Base-by-base conservation (phyloP, 23 tunicate species). In the Halocynthia roretzi region DNA sequence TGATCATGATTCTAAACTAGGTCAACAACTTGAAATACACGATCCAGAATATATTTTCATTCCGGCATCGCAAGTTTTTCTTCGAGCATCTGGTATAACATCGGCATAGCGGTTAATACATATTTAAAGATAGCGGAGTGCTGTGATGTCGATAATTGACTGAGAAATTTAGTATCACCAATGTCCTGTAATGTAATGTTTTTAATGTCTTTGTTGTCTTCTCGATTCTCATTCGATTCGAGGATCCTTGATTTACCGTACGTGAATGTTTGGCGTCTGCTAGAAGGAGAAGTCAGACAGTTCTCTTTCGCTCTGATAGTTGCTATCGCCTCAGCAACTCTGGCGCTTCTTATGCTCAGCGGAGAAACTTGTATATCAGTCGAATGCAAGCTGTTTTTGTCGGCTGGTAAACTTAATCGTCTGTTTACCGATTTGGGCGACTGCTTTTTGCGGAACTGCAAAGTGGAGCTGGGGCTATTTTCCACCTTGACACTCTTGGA, bases 281-380 rank as follows among this genome's bases (percentile, higher is more conserved):
- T 48, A 10, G 19, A 65, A 65, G 48, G 70, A 11, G 70, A 65
- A 65, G 70, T 40, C 1, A 62, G 56, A 14, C 20, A 20, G 7
- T 44, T 48, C 11, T 68, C 65, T 53, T 5, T 68, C 20, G 86
- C 95, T 72, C 81, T 83, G 6, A 88, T 88, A 19, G 74, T 86
- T 44, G 87, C 87, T 21, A 88, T 88, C 7, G 84, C 95, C 10
- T 82, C 87, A 5, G 87, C 87, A 17, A 88, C 78, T 10, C 23
- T 65, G 7, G 80, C 95, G 56, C 95, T 88, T 51, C 95, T 56
- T 7, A 83, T 71, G 62, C 95, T 88, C 87, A 88, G 44, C 12
- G 95, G 95, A 0, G 95, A 88, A 9, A 81, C 53, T 22, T 76
- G 54, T 10, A 21, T 70, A 11, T 83, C 87, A 22, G 56, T 56